A percentile compares a stretch with the other conserved stretches of the same genome.
phyloP scores from a whole-genome alignment of 1,140 invertebrate genomes.

The Oedothorax gibbosus region DNA sequence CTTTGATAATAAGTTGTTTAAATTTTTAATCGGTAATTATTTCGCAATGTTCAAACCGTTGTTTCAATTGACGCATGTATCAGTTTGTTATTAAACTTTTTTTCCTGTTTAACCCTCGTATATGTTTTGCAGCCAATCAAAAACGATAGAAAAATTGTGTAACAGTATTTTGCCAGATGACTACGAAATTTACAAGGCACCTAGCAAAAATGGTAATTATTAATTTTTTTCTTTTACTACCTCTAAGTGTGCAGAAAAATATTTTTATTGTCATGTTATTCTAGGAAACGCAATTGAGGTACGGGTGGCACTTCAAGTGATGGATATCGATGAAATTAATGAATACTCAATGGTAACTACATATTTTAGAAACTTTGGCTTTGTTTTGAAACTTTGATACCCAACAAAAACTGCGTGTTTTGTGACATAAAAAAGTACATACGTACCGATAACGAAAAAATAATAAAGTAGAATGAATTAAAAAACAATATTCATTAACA shows the following conservation, averaged over 20 bases:
- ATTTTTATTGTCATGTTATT: neutral
- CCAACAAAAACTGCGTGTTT: no score
- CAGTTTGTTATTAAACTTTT: no score
- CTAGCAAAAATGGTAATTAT: slow-evolving; percentile 5
- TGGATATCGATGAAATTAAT: slow-evolving; percentile 25
- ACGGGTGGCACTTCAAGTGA: slow-evolving; percentile 21
- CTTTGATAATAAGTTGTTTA: no score
- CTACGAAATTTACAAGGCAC: slow-evolving; percentile 34
- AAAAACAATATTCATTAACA: no score
- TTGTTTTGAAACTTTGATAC: neutral
- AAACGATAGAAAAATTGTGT: neutral
- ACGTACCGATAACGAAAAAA: no score
- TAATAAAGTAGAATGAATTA: no score
- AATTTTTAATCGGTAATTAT: no score
- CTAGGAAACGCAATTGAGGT: slow-evolving; percentile 25
- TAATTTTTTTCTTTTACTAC: neutral
- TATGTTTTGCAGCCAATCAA: neutral
- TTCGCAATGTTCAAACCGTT: no score
- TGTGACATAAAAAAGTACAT: no score
- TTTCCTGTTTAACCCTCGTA: no score
- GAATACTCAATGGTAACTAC: slow-evolving; percentile 9
- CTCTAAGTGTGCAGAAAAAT: neutral
- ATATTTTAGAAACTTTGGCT: neutral
- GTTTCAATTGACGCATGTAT: no score
- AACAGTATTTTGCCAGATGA: neutral